A percentile compares a stretch with the other conserved stretches of the same genome.
Conservation (phyloP, 1,140 invertebrate genomes). For the Homarus americanus region DNA sequence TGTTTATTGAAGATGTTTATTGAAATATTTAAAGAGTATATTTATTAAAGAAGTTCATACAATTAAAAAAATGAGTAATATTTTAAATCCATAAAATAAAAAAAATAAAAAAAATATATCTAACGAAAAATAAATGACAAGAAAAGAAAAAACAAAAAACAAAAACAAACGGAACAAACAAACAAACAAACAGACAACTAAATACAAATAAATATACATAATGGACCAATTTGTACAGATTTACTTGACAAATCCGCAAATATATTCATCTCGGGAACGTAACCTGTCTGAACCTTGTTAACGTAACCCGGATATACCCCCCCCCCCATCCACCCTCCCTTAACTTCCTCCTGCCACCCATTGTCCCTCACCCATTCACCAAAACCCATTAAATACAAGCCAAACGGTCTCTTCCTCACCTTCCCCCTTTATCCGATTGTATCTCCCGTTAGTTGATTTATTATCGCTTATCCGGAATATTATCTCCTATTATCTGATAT, state of each 20-base stretch:
- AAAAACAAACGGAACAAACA: background rate
- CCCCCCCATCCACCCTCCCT: background rate
- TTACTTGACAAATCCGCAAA: background rate
- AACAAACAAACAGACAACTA: background rate
- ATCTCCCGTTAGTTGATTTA: too few species aligned
- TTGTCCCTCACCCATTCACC: background rate
- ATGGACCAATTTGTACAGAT: background rate
- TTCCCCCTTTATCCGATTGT: background rate
- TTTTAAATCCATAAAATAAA: background rate
- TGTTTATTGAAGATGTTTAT: too few species aligned
- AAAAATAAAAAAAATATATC: background rate
- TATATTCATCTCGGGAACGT: too few species aligned
- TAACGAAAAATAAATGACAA: background rate
- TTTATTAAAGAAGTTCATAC: too few species aligned
- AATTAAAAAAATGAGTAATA: background rate
- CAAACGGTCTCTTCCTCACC: background rate
- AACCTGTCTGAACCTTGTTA: background rate
- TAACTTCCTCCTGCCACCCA: background rate
- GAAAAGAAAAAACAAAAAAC: background rate
- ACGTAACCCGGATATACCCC: background rate
- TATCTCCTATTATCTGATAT: background rate
- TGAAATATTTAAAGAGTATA: too few species aligned
- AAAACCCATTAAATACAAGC: constrained; percentile 13
- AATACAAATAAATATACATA: too few species aligned
- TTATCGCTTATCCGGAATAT: constrained; percentile 27